Percentiles rank a stretch among this genome's conserved stretches.
These are phyloP conservation scores for Brachyistius frenatus DNA, from an alignment of 2,113 vertebrate species.

Conservation along the genomic window DNA sequence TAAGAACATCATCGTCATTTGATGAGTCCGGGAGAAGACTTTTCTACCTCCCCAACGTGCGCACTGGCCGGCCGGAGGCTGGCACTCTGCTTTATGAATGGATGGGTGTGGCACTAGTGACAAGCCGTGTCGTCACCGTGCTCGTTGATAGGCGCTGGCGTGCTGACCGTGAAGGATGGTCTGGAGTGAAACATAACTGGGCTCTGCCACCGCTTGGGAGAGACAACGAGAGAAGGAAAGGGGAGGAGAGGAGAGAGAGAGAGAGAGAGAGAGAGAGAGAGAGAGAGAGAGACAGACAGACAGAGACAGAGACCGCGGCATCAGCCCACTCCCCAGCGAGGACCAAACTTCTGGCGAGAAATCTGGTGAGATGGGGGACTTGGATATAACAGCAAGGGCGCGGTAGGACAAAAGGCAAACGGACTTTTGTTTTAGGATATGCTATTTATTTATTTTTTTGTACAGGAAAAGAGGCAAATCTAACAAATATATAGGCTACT, in stretches of 20 bases:
- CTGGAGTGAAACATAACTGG: conserved; percentile 66
- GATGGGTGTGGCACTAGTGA: conserved; percentile 82
- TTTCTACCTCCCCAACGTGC: not conserved
- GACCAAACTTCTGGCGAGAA: conserved; percentile 70
- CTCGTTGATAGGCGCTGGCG: conserved; percentile 62
- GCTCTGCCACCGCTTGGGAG: conserved; percentile 53
- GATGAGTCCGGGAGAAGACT: not conserved
- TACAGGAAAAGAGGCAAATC: not conserved
- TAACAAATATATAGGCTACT: not conserved
- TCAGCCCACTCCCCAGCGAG: conserved; percentile 40
- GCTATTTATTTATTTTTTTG: not conserved
- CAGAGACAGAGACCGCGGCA: not conserved
- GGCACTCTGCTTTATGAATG: conserved; percentile 84
- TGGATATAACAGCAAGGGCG: conserved; percentile 24
- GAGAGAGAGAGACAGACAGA: not conserved
- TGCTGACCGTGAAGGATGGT: conserved; percentile 62
- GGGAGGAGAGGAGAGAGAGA: conserved; percentile 36
- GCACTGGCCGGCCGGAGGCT: conserved; percentile 25
- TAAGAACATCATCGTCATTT: too few species aligned
- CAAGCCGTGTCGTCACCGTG: conserved; percentile 72
- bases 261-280: conserved; percentile 9
- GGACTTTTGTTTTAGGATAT: conserved; percentile 1
- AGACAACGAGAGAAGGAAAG: conserved; percentile 39
- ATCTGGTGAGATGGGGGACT: conserved; percentile 65
- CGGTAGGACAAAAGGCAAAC: conserved; percentile 46